Base-by-base conservation (phyloP, 2,797 vertebrate genomes). In the Megalops cyprinoides region DNA sequence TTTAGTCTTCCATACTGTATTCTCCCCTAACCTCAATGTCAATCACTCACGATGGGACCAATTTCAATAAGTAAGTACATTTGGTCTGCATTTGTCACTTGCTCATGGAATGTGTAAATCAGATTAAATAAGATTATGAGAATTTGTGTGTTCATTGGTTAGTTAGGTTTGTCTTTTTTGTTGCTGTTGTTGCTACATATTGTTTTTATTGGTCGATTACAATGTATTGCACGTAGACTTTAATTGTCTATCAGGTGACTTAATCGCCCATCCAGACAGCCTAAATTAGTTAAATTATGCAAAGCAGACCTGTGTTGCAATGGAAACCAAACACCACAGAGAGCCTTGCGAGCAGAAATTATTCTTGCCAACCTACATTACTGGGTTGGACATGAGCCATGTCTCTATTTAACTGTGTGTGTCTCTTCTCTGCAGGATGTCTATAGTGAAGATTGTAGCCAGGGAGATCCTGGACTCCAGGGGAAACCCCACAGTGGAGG, bases 401-500 rank as follows among this genome's bases (percentile, higher is more conserved):
- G 60, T 51, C 58, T 73, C 20, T 53, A 37, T 80, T 51, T 76
- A 20, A 5, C 25, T 37, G 28, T 42, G 28, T 74, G 67, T 67
- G 0, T 76, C 31, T 62, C n/a, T 80, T 77, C 83, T 83, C 76
- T 46, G 28, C 87, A 94, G 89, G 84, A 96, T 95, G 96, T 96
- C 96, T 1, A 96, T 97, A 87, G 88, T 94, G 84, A 96, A 92
- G 88, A 95, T 96, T 87, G 81, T 94, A 83, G 96, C 96, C 82
- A 91, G 94, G 84, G 95, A 97, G 91, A 97, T 96, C 91, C 91
- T 95, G 85, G 95, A 97, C 87, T 96, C 96, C 86, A 93, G 93
- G 75, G 95, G 96, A 78, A 97, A 97, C 89, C 96, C 96, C 18
- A 96, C 95, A 0, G 95, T 97, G 83, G 96, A 97, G 87, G 96